phyloP scores from a whole-genome alignment of 2,888 invertebrate species.

The Tortricodes alternella region DNA sequence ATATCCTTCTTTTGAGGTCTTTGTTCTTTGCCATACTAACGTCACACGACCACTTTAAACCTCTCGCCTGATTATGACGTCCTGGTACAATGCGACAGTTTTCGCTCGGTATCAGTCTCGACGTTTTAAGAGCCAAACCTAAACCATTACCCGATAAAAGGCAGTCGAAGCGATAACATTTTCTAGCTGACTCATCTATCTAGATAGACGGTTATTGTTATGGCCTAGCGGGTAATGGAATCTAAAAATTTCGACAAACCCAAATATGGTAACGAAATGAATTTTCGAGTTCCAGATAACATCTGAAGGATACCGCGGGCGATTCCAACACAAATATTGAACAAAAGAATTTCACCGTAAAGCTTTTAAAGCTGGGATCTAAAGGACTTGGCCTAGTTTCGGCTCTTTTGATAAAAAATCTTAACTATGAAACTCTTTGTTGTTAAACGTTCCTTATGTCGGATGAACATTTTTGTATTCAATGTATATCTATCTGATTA shows the following conservation, averaged over 20 bases:
- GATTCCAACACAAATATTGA: conserved; percentile 11
- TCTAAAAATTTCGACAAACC: not conserved
- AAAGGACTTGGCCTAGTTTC: conserved; percentile 5
- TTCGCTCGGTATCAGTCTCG: not conserved
- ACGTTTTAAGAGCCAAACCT: conserved; percentile 13
- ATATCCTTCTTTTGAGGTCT: too few relatives aligned
- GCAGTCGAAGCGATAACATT: conserved; percentile 20
- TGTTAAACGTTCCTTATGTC: not conserved
- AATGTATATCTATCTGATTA: not conserved
- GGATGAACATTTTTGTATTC: not conserved
- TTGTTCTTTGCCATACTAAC: conserved; percentile 17
- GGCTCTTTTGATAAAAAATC: conserved; percentile 7
- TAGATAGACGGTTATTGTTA: conserved; percentile 27
- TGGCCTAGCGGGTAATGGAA: conserved; percentile 10
- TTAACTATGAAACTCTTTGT: conserved; percentile 4
- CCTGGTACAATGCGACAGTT: not conserved
- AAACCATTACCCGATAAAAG: conserved; percentile 26
- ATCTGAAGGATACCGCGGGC: conserved; percentile 5
- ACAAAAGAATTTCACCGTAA: conserved; percentile 14
- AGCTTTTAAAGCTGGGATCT: conserved; percentile 15
- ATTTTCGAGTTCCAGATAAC: conserved; percentile 7
- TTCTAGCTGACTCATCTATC: conserved; percentile 19
- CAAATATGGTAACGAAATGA: conserved; percentile 1
- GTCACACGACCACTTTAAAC: conserved; percentile 1
- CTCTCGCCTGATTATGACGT: conserved; percentile 23